A percentile compares a stretch with the other conserved stretches of the same genome.
phyloP scores from a whole-genome alignment of 2,113 vertebrate genomes.

The Colinus virginianus region DNA sequence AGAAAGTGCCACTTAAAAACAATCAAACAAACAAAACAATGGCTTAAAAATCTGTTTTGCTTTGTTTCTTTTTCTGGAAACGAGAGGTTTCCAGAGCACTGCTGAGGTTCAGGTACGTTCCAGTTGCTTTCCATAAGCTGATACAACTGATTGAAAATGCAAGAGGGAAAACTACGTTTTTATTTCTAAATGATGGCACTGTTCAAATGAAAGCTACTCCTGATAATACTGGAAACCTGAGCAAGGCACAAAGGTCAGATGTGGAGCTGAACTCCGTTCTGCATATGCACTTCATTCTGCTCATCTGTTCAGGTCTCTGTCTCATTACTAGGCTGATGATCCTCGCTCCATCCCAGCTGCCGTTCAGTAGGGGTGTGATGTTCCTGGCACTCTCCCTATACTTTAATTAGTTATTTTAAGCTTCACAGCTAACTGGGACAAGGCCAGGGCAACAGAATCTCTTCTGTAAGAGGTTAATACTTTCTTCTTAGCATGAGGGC shows the following conservation, averaged over 20 bases:
- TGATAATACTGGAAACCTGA: background rate
- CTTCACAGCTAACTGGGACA: background rate
- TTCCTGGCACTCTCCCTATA: constrained; percentile 51
- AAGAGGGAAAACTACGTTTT: background rate
- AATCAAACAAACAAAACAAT: background rate
- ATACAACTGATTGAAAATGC: constrained; percentile 4
- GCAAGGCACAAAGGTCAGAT: constrained; percentile 32
- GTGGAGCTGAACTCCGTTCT: background rate
- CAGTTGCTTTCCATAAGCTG: constrained; percentile 6
- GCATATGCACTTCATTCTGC: background rate
- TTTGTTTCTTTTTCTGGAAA: constrained; percentile 25
- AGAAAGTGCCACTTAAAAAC: constrained; percentile 35
- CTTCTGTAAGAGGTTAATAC: constrained; percentile 17
- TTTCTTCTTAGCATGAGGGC: constrained; percentile 42
- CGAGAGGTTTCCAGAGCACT: background rate
- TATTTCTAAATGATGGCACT: constrained; percentile 21
- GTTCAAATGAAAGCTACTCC: background rate
- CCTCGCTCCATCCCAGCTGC: constrained; percentile 24
- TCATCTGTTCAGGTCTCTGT: background rate
- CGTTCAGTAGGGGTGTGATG: background rate
- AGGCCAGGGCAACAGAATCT: constrained; percentile 14
- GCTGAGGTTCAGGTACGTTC: constrained; percentile 17
- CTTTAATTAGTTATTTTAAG: background rate
- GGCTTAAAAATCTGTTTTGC: background rate
- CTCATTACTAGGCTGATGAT: background rate